Percentiles rank a stretch among this genome's conserved stretches.
Conservation (phyloP, 2,797 vertebrate species). For the Chrysolophus pictus region DNA sequence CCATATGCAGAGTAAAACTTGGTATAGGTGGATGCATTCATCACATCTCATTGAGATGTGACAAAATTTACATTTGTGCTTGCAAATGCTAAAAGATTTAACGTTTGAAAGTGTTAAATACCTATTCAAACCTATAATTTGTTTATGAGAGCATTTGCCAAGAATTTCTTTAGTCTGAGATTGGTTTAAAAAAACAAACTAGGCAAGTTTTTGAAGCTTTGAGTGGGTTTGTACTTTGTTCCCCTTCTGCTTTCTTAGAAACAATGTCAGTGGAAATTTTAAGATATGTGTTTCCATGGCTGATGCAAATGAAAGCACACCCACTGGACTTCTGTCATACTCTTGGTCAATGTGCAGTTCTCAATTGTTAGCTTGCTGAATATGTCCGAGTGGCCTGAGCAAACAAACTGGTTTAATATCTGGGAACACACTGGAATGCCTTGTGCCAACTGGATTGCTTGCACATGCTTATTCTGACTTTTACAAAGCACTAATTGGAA, state of each 20-base stretch:
- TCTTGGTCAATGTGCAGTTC: background rate
- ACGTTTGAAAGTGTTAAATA: background rate
- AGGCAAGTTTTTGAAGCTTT: background rate
- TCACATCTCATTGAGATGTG: background rate
- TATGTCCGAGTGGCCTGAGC: background rate
- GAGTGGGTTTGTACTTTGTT: background rate
- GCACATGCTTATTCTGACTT: slow-evolving; percentile 8
- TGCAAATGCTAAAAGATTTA: background rate
- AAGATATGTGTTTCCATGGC: background rate
- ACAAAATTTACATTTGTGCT: background rate
- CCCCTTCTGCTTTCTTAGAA: background rate
- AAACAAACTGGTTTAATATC: background rate
- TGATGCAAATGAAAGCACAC: background rate
- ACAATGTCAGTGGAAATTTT: background rate
- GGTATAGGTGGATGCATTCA: fast-evolving
- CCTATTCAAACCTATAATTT: fast-evolving
- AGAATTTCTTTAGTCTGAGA: background rate
- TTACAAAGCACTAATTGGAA: background rate
- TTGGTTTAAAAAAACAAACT: background rate
- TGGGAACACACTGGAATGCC: background rate
- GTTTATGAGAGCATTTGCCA: background rate
- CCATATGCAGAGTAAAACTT: background rate
- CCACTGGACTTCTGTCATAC: background rate
- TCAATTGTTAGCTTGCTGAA: slow-evolving; percentile 7
- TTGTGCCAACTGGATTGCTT: background rate